A percentile compares a stretch with the other conserved stretches of the same genome.
Conservation (phyloP, 2,113 vertebrate species). For the Cygnus atratus region DNA sequence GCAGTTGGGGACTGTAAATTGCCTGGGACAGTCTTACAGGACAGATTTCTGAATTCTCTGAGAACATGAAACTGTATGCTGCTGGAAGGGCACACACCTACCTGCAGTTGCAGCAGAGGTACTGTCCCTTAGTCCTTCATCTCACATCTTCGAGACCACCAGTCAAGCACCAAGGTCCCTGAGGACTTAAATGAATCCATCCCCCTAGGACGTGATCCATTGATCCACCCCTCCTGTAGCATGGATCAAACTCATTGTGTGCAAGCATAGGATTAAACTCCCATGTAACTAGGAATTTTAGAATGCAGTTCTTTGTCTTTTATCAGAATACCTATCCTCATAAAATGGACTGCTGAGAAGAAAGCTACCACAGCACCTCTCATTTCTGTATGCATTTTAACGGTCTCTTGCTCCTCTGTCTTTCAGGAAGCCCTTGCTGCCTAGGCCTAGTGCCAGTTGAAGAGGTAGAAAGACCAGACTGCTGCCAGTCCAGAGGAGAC, state of each 20-base stretch:
- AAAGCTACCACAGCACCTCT: not conserved
- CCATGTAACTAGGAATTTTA: not conserved
- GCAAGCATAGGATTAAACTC: not conserved
- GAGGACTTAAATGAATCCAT: not conserved
- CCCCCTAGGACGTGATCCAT: not conserved
- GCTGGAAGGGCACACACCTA: not conserved
- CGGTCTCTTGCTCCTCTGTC: not conserved
- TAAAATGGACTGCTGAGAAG: not conserved
- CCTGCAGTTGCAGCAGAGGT: not conserved
- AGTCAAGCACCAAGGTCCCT: not conserved
- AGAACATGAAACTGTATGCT: not conserved
- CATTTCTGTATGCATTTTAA: not conserved
- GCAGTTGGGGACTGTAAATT: not conserved
- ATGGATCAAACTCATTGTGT: not conserved
- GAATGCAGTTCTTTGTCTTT: not conserved
- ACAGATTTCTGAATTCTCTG: not conserved
- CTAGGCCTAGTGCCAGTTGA: constrained; percentile 82
- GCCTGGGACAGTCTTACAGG: not conserved
- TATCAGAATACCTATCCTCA: not conserved
- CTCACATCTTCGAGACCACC: not conserved
- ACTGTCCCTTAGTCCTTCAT: not conserved
- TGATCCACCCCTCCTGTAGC: not conserved
- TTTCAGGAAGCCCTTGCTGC: constrained; percentile 75
- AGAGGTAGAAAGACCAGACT: constrained; percentile 69
- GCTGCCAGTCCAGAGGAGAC: constrained; percentile 70